Base-by-base conservation (phyloP, 1,140 invertebrate species). In the Saccostrea cuccullata region DNA sequence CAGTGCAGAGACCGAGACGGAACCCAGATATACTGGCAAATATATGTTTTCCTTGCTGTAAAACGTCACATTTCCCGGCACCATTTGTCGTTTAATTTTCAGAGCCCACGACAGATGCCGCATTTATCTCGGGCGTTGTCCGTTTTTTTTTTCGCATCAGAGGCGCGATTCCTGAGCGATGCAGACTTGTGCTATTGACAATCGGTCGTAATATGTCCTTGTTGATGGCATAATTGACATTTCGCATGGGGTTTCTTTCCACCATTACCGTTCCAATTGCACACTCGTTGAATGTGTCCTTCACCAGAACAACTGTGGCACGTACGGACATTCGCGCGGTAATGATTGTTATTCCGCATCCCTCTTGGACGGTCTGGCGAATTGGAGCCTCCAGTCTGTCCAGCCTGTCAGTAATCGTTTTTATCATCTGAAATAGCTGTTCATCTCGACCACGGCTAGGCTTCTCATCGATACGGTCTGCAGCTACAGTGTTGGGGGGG, bases 181-280 rank as follows among this genome's bases (percentile, higher is more conserved):
- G 30, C 30, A 36, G 55, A 73, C 36, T 77, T 64, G 60, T 23
- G n/a, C 70, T 30, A 40, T 12, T 47, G 77, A 30, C 36, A 23
- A 36, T 82, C 47, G 40, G 17, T 5, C 36, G 87, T 64, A 2
- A n/a, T 55, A 73, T 88, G 87, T 8, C 87, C 87, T n/a, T 36
- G 60, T 30, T 88, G 87, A 13, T 47, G 4, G 82, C 87, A 88
- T 12, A 88, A 64, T 47, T 86, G 87, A 77, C 84, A 89, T 70
- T 86, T 86, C 15, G 56, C 56, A 11, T 23, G 17, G 2, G 70
- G 36, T 11, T n/a, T 55, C 30, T 17, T 86, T 13, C 40, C 15
- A 12, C 88, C 85, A 36, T 36, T 36, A 36, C 30, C 30, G 30
- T 36, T 36, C 30, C 30, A 36, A 36, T 2, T 36, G 30, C 30